Evolutionary conservation across 2,888 invertebrate species (phyloP), one percentile per base, ranked within the genome.

Genomic region (Sphaerophoria rueppellii): DNA sequence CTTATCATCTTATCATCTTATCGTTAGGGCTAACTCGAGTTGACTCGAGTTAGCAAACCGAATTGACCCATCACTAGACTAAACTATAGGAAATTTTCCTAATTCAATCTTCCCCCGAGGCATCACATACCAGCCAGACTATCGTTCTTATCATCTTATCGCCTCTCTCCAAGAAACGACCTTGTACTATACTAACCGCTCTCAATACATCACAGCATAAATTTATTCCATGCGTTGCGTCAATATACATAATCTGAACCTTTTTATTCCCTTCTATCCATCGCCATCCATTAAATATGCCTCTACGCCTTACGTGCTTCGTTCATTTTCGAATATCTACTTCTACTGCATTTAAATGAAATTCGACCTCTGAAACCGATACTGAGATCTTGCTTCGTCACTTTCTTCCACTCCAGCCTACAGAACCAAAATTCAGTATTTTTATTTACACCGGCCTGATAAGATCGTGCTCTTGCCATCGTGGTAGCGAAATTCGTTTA

Each of bases 371-470:
- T 32, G 37, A 57, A 57, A 57, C 40, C 50, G 43, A 43, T 50
- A 12, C 24, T 12, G 52, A 40, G 43, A 72, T 55, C 32, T 60
- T 61, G 54, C 24, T 55, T 63, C 12, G 43, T 34, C 35, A 4
- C 46, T 48, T 71, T 63, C 61, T 34, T 55, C 37, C 57, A 73
- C 46, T 69, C 32, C 50, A 57, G 69, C 54, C 70, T 70, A 16
- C 69, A 67, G n/a, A 48, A 79, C 72, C 69, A 67, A 57, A 57
- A 74, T 48, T 87, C 81, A 87, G 86, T 87, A 55, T 61, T 85
- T 81, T 81, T 69, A 74, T 75, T 85, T 73, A 85, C 75, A 85
- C 58, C 85, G 72, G 14, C 81, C 54, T 69, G 87, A 78, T 75
- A 78, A 78, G 63, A 78, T 70, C 85, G 73, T 58, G 55, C 34